These are phyloP conservation scores for Disparrhopalites patrizii DNA, from an alignment of 2,888 invertebrate species.

Conservation along the genomic window DNA sequence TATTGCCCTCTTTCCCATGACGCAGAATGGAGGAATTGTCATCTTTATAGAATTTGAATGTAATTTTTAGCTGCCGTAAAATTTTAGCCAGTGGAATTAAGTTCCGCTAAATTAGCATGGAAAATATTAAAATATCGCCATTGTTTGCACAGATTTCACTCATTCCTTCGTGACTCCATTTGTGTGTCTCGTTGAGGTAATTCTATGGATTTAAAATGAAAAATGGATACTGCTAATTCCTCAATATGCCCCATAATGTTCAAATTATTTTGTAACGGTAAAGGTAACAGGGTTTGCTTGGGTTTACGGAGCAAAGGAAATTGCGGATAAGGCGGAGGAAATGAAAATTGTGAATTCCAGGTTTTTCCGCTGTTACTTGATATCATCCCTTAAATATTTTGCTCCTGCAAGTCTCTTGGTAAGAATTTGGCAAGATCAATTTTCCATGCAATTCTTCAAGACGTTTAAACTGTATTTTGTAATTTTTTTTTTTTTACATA, in stretches of 20 bases:
- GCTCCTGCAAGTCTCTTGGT: not conserved
- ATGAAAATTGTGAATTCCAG: constrained; percentile 25
- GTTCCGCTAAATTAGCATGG: too few relatives aligned
- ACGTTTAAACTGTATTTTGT: too few relatives aligned
- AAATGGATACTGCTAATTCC: not conserved
- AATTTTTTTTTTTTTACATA: too few relatives aligned
- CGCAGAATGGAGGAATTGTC: constrained; percentile 37
- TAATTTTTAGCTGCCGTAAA: too few relatives aligned
- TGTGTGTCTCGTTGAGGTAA: constrained; percentile 31
- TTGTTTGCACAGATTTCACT: constrained; percentile 20
- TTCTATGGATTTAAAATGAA: not conserved
- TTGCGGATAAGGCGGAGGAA: constrained; percentile 36
- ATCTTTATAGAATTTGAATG: constrained; percentile 38
- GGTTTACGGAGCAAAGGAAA: constrained; percentile 30
- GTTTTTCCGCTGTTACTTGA: constrained; percentile 15
- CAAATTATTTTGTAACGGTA: not conserved
- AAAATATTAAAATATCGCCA: too few relatives aligned
- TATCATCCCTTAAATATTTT: constrained; percentile 10
- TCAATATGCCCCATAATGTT: not conserved
- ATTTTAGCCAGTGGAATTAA: too few relatives aligned
- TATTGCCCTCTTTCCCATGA: constrained; percentile 30
- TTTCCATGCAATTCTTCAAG: too few relatives aligned
- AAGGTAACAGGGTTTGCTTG: constrained; percentile 27
- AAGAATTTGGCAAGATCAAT: too few relatives aligned
- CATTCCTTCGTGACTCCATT: constrained; percentile 30